Evolutionary conservation across 2,113 vertebrate genomes (phyloP), one percentile per base, ranked within the genome.

Genomic region (Okapia johnstoni): DNA sequence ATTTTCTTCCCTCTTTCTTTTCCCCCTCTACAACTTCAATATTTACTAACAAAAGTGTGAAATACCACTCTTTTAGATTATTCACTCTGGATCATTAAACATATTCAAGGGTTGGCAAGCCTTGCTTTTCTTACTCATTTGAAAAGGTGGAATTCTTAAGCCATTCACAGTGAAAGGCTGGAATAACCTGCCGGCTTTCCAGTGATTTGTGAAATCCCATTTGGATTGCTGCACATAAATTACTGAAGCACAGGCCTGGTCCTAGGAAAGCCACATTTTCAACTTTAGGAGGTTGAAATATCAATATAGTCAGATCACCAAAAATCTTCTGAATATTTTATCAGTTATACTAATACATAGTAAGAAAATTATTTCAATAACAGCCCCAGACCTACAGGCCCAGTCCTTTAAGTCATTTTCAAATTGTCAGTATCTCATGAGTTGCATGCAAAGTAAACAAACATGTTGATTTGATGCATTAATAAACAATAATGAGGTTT

Each of bases 401-500:
- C 17, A 40, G 2, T 85, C 33, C 43, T 93, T 90, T 90, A 19
- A 90, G 7, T 6, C 8, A 76, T 80, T 93, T 80, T 90, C 19
- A 66, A 91, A 95, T 48, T 11, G 30, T 88, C 40, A 81, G 10
- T 66, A 80, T 28, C 7, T 89, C 48, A 57, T 43, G 12, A 30
- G 28, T 50, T 79, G 57, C 12, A 95, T 77, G 36, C 40, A 93
- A 97, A 86, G 13, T 33, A 94, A 95, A 36, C 17, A 91, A 94
- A 40, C 15, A 57, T 94, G 55, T 84, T 96, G 40, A 86, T 96
- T 88, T 95, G 89, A 89, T 48, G 93, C 16, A 70, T 96, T 96
- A 92, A 95, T 97, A 95, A 86, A 61, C 30, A 96, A 93, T 93
- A 95, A 97, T 87, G 46, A 87, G 19, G 10, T 94, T 97, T 94